phyloP scores from a whole-genome alignment of 2,113 vertebrate species.

The Nothobranchius kuhntae region DNA sequence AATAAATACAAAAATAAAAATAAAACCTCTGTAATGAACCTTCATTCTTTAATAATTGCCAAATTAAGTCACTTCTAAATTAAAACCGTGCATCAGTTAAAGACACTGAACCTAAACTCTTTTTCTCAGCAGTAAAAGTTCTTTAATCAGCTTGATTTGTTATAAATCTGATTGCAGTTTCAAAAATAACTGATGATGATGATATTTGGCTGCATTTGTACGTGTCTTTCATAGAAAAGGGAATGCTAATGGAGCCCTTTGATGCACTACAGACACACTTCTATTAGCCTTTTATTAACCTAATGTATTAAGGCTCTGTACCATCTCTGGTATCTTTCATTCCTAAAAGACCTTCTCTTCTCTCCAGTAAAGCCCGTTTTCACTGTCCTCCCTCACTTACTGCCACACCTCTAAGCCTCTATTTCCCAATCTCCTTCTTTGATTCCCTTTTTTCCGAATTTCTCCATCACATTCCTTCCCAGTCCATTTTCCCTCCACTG shows the following conservation, averaged over 20 bases:
- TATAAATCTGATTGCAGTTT: background rate
- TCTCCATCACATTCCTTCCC: conserved; percentile 23
- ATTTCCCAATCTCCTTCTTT: background rate
- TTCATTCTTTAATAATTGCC: conserved; percentile 42
- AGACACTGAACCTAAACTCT: too few species aligned
- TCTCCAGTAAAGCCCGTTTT: conserved; percentile 7
- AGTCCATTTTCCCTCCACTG: conserved; percentile 33
- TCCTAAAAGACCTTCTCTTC: conserved; percentile 1
- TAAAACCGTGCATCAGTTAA: conserved; percentile 40
- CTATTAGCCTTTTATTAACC: conserved; percentile 43
- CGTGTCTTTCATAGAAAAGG: conserved; percentile 25
- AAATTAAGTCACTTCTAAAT: conserved; percentile 54
- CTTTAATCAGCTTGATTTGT: conserved; percentile 6
- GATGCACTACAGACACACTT: conserved; percentile 20
- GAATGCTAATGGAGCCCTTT: conserved; percentile 22
- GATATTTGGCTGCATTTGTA: conserved; percentile 1
- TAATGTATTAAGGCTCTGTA: conserved; percentile 24
- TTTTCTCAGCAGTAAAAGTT: conserved; percentile 2
- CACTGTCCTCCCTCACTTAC: conserved; percentile 5
- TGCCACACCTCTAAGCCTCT: background rate
- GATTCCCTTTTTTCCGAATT: conserved; percentile 2
- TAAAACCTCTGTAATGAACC: conserved; percentile 20
- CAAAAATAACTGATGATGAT: conserved; percentile 21
- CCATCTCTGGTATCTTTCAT: conserved; percentile 10
- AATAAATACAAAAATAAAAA: too few species aligned